A percentile compares a stretch with the other conserved stretches of the same genome.
These are phyloP conservation scores for Picathartes gymnocephalus DNA, from an alignment of 2,113 vertebrate genomes.

Conservation along the genomic window DNA sequence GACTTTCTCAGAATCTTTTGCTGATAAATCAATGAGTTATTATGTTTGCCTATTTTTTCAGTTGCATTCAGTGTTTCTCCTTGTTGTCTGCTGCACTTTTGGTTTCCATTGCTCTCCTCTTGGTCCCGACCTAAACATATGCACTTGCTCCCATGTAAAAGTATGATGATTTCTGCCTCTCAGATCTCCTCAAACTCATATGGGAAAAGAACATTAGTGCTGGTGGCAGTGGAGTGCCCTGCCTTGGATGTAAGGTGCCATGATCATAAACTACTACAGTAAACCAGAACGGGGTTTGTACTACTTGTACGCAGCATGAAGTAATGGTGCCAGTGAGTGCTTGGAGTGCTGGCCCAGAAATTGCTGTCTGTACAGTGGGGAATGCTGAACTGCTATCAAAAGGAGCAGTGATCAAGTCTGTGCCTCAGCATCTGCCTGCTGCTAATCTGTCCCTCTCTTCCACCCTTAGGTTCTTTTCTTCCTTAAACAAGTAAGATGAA, in stretches of 20 bases:
- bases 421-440: background rate
- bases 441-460: background rate
- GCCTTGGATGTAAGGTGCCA: background rate
- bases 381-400: background rate
- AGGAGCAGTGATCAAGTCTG: background rate
- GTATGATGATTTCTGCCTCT: background rate
- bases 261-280: background rate
- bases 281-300: background rate
- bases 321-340: background rate
- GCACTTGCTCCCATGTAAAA: background rate
- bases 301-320: background rate
- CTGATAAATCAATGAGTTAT: background rate
- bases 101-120: background rate
- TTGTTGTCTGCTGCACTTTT: background rate
- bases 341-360: background rate
- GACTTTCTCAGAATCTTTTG: background rate
- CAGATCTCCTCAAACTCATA: background rate
- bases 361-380: rapidly evolving
- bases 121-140: background rate
- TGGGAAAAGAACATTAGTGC: background rate
- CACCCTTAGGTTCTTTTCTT: background rate
- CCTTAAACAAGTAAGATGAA: background rate
- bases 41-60: background rate
- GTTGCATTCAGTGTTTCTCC: background rate
- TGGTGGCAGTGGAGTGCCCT: background rate